Evolutionary conservation across 2,797 vertebrate genomes (phyloP).

Genomic region (Argentina silus): DNA sequence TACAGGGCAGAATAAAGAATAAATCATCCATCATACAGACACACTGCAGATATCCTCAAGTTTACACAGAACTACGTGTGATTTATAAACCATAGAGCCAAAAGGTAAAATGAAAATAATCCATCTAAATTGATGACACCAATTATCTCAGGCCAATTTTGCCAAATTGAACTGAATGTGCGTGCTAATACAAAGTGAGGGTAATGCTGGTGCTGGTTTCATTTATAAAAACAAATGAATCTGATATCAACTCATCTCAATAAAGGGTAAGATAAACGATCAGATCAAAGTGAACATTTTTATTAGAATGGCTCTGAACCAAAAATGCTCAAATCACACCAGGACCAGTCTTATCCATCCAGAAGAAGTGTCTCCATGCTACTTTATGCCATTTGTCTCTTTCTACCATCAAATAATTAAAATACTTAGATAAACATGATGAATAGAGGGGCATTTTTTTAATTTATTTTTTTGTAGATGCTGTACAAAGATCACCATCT

Average conservation of each 20-base stretch:
- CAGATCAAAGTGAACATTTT: conserved; percentile 12
- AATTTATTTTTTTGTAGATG: conserved; percentile 28
- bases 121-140: conserved; percentile 36
- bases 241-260: conserved; percentile 25
- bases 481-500: conserved; percentile 62
- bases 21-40: conserved; percentile 4
- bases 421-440: neutral
- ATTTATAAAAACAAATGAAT: conserved; percentile 14
- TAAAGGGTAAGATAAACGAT: neutral
- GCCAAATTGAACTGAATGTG: conserved; percentile 13
- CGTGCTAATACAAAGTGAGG: too few relatives aligned
- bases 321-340: neutral
- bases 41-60: neutral
- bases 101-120: conserved; percentile 44
- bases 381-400: too few relatives aligned
- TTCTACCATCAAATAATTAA: conserved; percentile 9
- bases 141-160: conserved; percentile 34
- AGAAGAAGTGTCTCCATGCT: too few relatives aligned
- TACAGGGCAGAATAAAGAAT: neutral
- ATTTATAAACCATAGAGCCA: conserved; percentile 28
- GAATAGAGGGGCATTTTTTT: conserved; percentile 1
- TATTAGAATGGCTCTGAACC: neutral
- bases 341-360: neutral
- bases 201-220: conserved; percentile 5
- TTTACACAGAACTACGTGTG: conserved; percentile 13